phyloP scores from a whole-genome alignment of 2,888 invertebrate species.

The Drosophila monieri region DNA sequence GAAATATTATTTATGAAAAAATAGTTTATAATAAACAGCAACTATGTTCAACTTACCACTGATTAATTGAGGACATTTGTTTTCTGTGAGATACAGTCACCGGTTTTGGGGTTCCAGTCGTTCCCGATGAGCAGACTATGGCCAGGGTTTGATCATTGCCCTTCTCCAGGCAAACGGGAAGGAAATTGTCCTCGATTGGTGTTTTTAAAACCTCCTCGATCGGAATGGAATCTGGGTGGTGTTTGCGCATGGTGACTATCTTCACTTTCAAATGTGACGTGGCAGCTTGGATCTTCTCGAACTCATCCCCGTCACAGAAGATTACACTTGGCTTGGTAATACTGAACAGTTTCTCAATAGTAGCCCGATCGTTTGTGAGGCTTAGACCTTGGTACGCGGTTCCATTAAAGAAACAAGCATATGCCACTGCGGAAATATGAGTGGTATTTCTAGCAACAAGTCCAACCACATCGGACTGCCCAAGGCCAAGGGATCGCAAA shows the following conservation, averaged over 20 bases:
- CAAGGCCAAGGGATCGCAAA: slow-evolving; percentile 53
- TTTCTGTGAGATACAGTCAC: slow-evolving; percentile 52
- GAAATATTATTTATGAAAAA: neutral
- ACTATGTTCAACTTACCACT: slow-evolving; percentile 26
- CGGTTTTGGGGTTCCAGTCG: slow-evolving; percentile 61
- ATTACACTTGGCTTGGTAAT: slow-evolving; percentile 65
- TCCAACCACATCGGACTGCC: slow-evolving; percentile 71
- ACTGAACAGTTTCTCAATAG: slow-evolving; percentile 49
- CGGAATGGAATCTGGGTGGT: slow-evolving; percentile 32
- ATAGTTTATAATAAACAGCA: too few relatives aligned
- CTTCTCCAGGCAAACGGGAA: slow-evolving; percentile 58
- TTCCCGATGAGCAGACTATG: slow-evolving; percentile 80
- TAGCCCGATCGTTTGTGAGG: slow-evolving; percentile 47
- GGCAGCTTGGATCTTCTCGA: slow-evolving; percentile 43
- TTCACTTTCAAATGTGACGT: slow-evolving; percentile 36
- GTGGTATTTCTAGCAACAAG: slow-evolving; percentile 73
- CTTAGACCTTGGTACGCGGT: slow-evolving; percentile 67
- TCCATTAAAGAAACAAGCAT: slow-evolving; percentile 74
- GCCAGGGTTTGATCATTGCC: slow-evolving; percentile 74
- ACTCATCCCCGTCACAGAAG: slow-evolving; percentile 67
- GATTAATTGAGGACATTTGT: slow-evolving; percentile 28
- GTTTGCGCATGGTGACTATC: slow-evolving; percentile 61
- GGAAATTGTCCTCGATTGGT: slow-evolving; percentile 39
- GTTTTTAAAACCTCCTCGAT: slow-evolving; percentile 48
- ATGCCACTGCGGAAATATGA: slow-evolving; percentile 63